Conservation (phyloP, 2,888 invertebrate genomes). For the Onthophagus sagittarius region DNA sequence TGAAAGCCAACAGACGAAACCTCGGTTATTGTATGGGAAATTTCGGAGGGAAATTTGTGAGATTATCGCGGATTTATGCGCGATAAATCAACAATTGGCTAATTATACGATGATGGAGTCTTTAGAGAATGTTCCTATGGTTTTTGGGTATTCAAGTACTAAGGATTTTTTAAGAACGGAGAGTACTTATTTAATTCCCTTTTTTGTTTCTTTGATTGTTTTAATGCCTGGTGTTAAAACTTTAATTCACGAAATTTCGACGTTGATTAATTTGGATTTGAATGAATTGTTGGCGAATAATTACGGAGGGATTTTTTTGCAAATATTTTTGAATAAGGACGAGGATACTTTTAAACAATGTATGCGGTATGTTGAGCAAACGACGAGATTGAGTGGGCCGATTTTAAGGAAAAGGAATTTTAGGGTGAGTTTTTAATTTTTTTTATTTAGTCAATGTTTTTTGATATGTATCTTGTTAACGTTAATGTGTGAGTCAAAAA, state of each 20-base stretch:
- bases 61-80: conserved; percentile 56
- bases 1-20: conserved; percentile 52
- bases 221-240: conserved; percentile 55
- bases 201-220: conserved; percentile 58
- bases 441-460: background rate
- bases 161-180: conserved; percentile 69
- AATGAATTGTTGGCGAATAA: conserved; percentile 61
- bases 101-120: conserved; percentile 58
- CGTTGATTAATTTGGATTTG: conserved; percentile 55
- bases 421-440: conserved; percentile 44
- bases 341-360: conserved; percentile 58
- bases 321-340: conserved; percentile 63
- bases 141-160: conserved; percentile 66
- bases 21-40: conserved; percentile 58
- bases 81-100: conserved; percentile 54
- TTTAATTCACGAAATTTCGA: conserved; percentile 63
- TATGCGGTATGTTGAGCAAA: conserved; percentile 58
- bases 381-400: conserved; percentile 56
- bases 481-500: no score
- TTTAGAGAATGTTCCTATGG: conserved; percentile 59
- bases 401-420: conserved; percentile 63
- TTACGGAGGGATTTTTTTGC: conserved; percentile 68
- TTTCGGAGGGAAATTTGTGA: conserved; percentile 61
- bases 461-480: no score
- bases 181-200: conserved; percentile 63